Conservation (phyloP, 2,888 invertebrate genomes). For the Spilarctia lutea region DNA sequence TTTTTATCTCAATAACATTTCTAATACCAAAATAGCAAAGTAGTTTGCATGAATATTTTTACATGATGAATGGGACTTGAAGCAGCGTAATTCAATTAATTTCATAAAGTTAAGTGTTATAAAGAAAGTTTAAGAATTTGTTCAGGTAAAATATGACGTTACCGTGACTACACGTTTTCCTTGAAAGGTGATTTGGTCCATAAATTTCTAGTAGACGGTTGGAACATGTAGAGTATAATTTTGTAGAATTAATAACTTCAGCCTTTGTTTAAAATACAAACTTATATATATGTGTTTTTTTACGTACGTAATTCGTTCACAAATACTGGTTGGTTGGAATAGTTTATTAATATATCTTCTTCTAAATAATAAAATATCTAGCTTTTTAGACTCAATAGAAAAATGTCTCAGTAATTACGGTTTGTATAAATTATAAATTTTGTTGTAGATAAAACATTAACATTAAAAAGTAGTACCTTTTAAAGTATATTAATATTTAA, state of each 20-base stretch:
- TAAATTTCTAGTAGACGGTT: neutral
- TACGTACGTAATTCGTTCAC: neutral
- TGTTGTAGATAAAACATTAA: too few species aligned
- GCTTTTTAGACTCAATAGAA: too few species aligned
- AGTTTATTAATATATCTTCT: too few species aligned
- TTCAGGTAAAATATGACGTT: neutral
- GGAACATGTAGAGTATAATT: neutral
- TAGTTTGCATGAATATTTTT: neutral
- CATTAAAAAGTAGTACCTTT: too few species aligned
- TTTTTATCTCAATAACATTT: too few species aligned
- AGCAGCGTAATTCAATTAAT: constrained; percentile 1
- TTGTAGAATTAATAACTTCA: neutral
- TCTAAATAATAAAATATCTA: too few species aligned
- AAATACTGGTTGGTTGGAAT: too few species aligned
- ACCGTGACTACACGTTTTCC: constrained; percentile 4
- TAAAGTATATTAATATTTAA: too few species aligned
- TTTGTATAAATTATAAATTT: too few species aligned
- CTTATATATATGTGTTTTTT: neutral
- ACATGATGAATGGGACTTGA: neutral
- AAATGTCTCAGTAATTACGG: too few species aligned
- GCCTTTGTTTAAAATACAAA: neutral
- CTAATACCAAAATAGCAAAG: neutral
- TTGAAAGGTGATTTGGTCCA: neutral
- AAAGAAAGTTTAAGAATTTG: neutral
- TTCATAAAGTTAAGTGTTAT: neutral